Evolutionary conservation across 2,888 invertebrate species (phyloP), one percentile per base, ranked within the genome.

Genomic region (Neoaliturus tenellus): DNA sequence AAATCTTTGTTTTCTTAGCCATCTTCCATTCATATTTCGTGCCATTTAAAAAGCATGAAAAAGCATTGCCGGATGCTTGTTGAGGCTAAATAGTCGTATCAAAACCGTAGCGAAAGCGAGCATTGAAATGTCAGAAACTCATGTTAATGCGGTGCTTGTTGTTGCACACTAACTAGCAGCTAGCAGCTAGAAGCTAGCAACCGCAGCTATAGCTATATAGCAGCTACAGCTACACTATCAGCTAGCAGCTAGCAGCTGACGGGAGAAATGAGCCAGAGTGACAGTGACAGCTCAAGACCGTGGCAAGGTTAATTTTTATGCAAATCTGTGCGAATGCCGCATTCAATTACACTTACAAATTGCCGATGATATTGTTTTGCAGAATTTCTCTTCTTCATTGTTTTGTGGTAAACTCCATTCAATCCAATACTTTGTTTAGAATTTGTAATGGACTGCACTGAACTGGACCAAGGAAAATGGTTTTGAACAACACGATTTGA

Each of bases 221-320:
- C 44, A 44, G 17, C 44, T 39, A 39, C 12, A 44, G 44, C 44
- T 44, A 12, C 44, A 39, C 6, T 17, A 44, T 2, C 44, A 14
- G 44, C 44, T 44, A 44, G 44, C 44, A 44, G 44, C 44, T 44
- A 14, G 12, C 44, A 51, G 51, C 51, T 23, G 23, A 51, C 20
- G 51, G 20, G 23, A 12, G 12, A 51, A 23, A 17, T 48, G 35
- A 23, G 23, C 51, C 17, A 62, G 62, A 62, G 31, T 62, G 62
- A 62, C 62, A 62, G 31, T 62, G 62, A 62, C 62, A 17, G 62
- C 31, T 62, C 62, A 62, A 62, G 62, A 62, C 31, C 25, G 0
- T 12, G 14, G 12, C 62, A 62, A 62, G 62, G 62, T 10, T 23
- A 51, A 51, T 51, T 23, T 12, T 3, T 23, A 51, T 20, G 51